A percentile compares a stretch with the other conserved stretches of the same genome.
Conservation (phyloP, 2,113 vertebrate species). For the Ramphastos sulfuratus region DNA sequence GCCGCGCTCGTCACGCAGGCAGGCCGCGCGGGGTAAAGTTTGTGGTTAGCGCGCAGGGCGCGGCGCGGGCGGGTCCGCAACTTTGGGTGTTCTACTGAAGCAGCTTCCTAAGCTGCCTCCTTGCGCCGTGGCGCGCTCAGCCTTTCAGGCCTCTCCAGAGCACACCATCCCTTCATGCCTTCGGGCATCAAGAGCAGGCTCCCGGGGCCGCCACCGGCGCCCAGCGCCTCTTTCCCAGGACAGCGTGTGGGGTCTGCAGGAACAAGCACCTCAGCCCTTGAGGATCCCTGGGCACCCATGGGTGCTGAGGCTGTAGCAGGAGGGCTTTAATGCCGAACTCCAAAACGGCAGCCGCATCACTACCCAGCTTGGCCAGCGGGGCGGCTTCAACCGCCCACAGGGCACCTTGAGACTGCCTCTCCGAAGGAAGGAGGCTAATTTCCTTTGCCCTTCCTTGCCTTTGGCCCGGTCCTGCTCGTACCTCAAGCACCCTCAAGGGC, state of each 20-base stretch:
- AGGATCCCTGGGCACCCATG: too few species aligned
- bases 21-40: neutral
- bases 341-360: too few species aligned
- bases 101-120: too few species aligned
- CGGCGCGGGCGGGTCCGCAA: fast-evolving
- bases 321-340: too few species aligned
- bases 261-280: too few species aligned
- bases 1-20: neutral
- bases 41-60: neutral
- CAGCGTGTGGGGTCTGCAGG: too few species aligned
- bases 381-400: neutral
- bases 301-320: too few species aligned
- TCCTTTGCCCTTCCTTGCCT: neutral
- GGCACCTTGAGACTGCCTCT: neutral
- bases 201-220: neutral
- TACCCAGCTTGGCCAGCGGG: neutral
- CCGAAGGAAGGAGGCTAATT: fast-evolving
- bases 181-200: neutral
- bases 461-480: fast-evolving
- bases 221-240: neutral
- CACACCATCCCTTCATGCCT: fast-evolving
- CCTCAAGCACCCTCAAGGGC: neutral
- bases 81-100: neutral
- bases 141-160: too few species aligned
- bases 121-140: neutral